Conservation (phyloP, 1,140 invertebrate genomes). For the Hetaerina americana region DNA sequence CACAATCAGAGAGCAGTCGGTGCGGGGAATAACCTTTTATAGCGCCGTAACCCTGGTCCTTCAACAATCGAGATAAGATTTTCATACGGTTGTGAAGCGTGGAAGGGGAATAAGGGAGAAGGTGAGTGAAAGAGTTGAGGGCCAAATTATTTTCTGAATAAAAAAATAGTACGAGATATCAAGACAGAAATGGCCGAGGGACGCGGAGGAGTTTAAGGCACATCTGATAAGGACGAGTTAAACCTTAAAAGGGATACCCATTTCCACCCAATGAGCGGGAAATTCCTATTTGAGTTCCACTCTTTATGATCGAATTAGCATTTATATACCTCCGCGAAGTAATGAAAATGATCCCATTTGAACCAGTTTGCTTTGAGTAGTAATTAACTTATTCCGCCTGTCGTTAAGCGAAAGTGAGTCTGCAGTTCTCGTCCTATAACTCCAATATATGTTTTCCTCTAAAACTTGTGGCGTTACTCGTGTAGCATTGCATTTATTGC, state of each 20-base stretch:
- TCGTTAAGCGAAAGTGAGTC: no score
- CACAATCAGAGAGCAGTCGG: not conserved
- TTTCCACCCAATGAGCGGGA: no score
- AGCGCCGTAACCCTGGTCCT: not conserved
- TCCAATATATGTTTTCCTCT: no score
- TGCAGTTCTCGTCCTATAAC: no score
- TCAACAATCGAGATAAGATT: not conserved
- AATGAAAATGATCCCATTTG: not conserved
- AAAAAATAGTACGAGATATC: not conserved
- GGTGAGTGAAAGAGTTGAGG: no score
- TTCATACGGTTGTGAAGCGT: no score
- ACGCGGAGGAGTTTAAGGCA: not conserved
- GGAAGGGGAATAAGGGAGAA: no score
- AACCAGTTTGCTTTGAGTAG: not conserved
- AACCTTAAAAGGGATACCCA: not conserved
- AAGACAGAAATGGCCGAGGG: not conserved
- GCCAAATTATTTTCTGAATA: not conserved
- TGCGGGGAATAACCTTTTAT: not conserved
- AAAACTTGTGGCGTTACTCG: no score
- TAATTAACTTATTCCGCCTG: no score
- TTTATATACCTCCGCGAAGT: not conserved
- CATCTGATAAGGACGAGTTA: not conserved
- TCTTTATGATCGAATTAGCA: not conserved
- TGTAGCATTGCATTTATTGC: no score
- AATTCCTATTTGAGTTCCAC: no score